Evolutionary conservation across 2,113 vertebrate species (phyloP).

Genomic region (Probosciger aterrimus): DNA sequence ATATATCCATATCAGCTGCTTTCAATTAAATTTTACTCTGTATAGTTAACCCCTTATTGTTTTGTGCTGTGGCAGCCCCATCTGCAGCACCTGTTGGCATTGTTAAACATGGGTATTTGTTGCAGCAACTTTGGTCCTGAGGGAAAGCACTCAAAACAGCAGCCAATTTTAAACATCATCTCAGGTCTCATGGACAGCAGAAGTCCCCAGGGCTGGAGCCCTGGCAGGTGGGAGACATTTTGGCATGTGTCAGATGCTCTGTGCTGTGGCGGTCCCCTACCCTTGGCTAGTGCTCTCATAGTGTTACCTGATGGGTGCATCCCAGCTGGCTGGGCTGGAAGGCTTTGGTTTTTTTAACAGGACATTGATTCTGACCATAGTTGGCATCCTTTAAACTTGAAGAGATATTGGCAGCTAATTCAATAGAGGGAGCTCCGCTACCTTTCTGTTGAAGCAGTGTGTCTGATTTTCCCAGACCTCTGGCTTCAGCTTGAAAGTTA

Average conservation of each 20-base stretch:
- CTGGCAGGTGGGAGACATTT: background rate
- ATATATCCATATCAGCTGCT: background rate
- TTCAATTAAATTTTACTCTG: background rate
- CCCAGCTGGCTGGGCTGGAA: background rate
- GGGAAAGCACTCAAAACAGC: background rate
- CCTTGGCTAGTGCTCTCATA: rapidly evolving
- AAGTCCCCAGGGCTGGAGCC: background rate
- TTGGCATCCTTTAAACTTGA: conserved; percentile 13
- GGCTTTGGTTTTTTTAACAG: background rate
- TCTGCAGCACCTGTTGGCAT: background rate
- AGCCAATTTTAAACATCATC: background rate
- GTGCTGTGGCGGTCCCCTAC: background rate
- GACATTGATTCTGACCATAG: background rate
- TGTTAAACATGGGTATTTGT: rapidly evolving
- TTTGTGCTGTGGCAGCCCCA: background rate
- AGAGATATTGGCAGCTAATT: conserved; percentile 39
- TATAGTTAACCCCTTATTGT: background rate
- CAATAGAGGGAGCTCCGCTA: conserved; percentile 68
- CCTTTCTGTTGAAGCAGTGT: background rate
- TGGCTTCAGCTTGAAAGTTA: conserved; percentile 16
- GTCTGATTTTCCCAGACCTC: conserved; percentile 7
- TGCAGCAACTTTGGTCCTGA: background rate
- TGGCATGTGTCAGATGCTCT: background rate
- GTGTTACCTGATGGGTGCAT: background rate
- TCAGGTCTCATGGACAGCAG: background rate